Conservation (phyloP, 2,888 invertebrate genomes). For the Oegoconia quadripuncta region DNA sequence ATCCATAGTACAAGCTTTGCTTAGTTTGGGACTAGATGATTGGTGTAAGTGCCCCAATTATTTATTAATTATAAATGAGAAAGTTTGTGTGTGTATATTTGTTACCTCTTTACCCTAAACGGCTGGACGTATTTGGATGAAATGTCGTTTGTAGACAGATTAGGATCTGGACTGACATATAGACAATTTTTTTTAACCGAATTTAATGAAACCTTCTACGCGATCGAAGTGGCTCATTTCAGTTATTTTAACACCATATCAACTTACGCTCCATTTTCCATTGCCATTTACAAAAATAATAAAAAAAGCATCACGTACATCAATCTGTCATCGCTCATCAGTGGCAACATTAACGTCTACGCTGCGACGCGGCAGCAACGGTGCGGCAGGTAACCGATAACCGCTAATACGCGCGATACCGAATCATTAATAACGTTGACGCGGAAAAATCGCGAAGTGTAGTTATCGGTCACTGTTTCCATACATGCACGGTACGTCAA, state of each 20-base stretch:
- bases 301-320: no score
- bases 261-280: slow-evolving; percentile 5
- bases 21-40: no score
- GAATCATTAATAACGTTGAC: slow-evolving; percentile 57
- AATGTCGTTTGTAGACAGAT: no score
- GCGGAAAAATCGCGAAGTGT: slow-evolving; percentile 57
- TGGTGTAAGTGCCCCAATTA: no score
- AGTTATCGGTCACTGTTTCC: slow-evolving; percentile 39
- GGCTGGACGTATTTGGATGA: no score
- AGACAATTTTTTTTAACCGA: no score
- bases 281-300: slow-evolving; percentile 7
- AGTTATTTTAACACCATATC: slow-evolving; percentile 1
- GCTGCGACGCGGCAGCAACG: slow-evolving; percentile 30
- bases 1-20: no score
- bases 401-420: slow-evolving; percentile 31
- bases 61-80: no score
- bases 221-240: slow-evolving; percentile 2
- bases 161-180: no score
- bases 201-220: no score
- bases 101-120: no score
- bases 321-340: slow-evolving; percentile 34
- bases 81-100: no score
- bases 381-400: slow-evolving; percentile 18
- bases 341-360: slow-evolving; percentile 23
- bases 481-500: slow-evolving; percentile 22